phyloP scores from a whole-genome alignment of 2,797 vertebrate genomes.

The Cossypha polioptera region DNA sequence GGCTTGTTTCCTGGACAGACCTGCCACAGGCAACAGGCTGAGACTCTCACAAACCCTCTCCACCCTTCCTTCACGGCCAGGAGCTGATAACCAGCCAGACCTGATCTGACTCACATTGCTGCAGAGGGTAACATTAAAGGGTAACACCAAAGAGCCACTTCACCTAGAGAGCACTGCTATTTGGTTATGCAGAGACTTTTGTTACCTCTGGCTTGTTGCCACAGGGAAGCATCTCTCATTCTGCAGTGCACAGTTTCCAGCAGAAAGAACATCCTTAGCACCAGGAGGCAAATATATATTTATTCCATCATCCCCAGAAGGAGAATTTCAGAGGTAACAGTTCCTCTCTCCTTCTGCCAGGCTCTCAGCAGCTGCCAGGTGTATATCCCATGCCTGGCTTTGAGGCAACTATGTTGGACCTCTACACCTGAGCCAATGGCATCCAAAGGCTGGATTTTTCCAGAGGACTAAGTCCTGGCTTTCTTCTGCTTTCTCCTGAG shows the following conservation, averaged over 20 bases:
- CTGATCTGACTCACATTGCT: background rate
- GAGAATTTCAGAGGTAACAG: background rate
- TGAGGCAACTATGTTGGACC: background rate
- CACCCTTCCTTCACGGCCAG: background rate
- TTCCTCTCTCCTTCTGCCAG: background rate
- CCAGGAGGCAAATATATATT: background rate
- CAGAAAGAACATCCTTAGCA: background rate
- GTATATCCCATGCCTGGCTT: background rate
- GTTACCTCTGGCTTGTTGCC: background rate
- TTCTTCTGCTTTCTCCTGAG: background rate
- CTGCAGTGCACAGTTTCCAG: background rate
- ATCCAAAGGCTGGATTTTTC: background rate
- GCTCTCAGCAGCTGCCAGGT: background rate
- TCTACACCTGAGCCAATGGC: background rate
- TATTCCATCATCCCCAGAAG: background rate
- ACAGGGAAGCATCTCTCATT: background rate
- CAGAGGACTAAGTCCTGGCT: background rate
- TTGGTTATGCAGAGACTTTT: background rate
- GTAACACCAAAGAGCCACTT: background rate
- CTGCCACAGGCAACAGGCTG: background rate
- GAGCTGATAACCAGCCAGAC: slow-evolving; percentile 9
- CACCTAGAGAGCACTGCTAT: background rate
- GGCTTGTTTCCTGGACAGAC: slow-evolving; percentile 26
- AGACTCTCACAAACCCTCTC: background rate
- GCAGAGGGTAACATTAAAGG: background rate